These are phyloP conservation scores for Synergus umbraculus DNA, from an alignment of 2,888 invertebrate species.

Conservation along the genomic window DNA sequence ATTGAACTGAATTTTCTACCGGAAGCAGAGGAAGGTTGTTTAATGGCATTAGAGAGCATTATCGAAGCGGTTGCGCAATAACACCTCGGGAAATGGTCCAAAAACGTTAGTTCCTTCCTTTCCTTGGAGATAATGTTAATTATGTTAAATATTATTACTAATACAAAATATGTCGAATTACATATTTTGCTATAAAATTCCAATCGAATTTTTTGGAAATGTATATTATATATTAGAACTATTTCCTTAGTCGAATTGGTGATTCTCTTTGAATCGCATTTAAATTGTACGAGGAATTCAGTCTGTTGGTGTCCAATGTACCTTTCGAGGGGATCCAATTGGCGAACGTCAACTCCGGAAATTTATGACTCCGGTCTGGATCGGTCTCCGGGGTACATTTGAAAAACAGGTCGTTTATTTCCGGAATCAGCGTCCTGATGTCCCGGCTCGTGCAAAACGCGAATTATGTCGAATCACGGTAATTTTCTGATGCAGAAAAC, in stretches of 20 bases:
- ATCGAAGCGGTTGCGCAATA: background rate
- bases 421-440: conserved; percentile 30
- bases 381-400: conserved; percentile 25
- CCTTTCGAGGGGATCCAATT: conserved; percentile 11
- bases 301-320: conserved; percentile 28
- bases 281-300: background rate
- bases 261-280: background rate
- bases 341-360: conserved; percentile 22
- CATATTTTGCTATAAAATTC: background rate
- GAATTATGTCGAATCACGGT: conserved; percentile 15
- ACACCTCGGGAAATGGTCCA: background rate
- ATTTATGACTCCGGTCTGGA: conserved; percentile 36
- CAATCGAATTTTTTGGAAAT: no score
- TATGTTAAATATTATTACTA: no score
- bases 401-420: conserved; percentile 36
- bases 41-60: background rate
- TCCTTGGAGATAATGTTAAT: background rate
- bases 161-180: no score
- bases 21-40: background rate
- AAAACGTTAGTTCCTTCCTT: background rate
- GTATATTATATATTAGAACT: background rate
- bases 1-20: background rate
- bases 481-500: background rate
- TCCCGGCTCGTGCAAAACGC: conserved; percentile 2
- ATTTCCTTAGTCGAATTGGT: background rate